Evolutionary conservation across 2,113 vertebrate species (phyloP), one percentile per base, ranked within the genome.

Genomic region (Puntigrus tetrazona): DNA sequence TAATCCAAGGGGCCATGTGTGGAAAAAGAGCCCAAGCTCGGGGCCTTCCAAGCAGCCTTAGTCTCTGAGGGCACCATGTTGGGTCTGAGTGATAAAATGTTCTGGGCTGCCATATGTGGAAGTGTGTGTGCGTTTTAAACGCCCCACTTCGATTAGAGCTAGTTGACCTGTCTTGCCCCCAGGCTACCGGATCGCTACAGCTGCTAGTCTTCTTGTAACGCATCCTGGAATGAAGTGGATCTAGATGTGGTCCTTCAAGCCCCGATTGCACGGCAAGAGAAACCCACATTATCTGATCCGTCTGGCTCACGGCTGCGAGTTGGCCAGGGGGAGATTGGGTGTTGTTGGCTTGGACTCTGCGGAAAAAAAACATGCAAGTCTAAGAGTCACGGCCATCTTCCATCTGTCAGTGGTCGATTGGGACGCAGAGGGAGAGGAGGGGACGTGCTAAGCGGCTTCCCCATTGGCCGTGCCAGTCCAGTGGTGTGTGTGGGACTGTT

Each of bases 401-500:
- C 96, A 97, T 98, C 96, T 99, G 96, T 95, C 95, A 93, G 93
- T 87, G 94, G 92, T 93, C 94, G 95, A 92, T 96, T 97, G 95
- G 89, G 90, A 86, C 88, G 90, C 92, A 92, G 92, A 90, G 88
- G 89, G 91, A 91, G 92, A 91, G 72, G 86, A 74, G 34, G 25
- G 34, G 74, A 43, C 34, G 52, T 50, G 83, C 88, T 92, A 92
- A 94, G 92, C 93, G 88, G 84, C 78, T 87, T 82, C 86, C 81
- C 88, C 72, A 89, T 73, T 89, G 80, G 73, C 82, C 88, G 87
- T 91, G 91, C 91, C 91, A 91, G 90, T 89, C 83, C 86, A 84
- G 85, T 82, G 92, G 87, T 85, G 86, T 89, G 85, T 85, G 41
- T 87, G 78, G 70, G 70, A 70, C 63, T 27, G 83, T 41, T 81